Evolutionary conservation across 64 coral and sea anemone species (phyloP), one percentile per base, ranked within the genome.

Genomic region (Platygyra sinensis): DNA sequence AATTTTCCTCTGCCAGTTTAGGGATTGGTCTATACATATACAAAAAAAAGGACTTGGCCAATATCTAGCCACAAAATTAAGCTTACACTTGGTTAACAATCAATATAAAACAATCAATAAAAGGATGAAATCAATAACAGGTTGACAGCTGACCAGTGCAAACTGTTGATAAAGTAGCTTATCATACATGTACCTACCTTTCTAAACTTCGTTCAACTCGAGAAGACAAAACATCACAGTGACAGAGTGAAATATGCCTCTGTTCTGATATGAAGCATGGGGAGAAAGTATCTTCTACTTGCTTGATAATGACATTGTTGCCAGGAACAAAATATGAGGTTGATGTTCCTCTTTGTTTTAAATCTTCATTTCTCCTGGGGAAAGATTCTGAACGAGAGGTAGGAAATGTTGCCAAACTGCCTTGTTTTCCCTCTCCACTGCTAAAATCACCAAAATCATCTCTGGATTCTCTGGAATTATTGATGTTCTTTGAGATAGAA

Each of bases 291-390:
- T 84, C 81, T 24, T 31, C 38, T 9, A 24, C 81, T 38, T 72
- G 20, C 32, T 69, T 71, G 32, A 84, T 84, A 12, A 36, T 3
- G 50, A 84, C 18, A 69, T 20, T 65, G n/a, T 14, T 12, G 14
- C 81, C 63, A 84, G 81, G 81, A 27, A 6, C 32, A 25, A 84
- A 84, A 52, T 72, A 63, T 28, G 36, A 25, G 14, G 19, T 69
- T 84, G 11, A 33, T 65, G 32, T 50, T 20, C 8, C n/a, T 69
- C 64, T 63, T 84, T 69, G 31, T 12, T 84, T 71, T 14, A 49
- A 15, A 38, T 14, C 10, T 13, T 25, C 9, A 28, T 69, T 36
- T 38, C 27, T 18, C n/a, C 22, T 64, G 4, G 60, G 13, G 62
- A 18, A 81, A 20, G 62, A 36, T 13, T 27, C 33, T 20, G 20